phyloP scores from a whole-genome alignment of 2,797 vertebrate species.

The Tangara arthus region DNA sequence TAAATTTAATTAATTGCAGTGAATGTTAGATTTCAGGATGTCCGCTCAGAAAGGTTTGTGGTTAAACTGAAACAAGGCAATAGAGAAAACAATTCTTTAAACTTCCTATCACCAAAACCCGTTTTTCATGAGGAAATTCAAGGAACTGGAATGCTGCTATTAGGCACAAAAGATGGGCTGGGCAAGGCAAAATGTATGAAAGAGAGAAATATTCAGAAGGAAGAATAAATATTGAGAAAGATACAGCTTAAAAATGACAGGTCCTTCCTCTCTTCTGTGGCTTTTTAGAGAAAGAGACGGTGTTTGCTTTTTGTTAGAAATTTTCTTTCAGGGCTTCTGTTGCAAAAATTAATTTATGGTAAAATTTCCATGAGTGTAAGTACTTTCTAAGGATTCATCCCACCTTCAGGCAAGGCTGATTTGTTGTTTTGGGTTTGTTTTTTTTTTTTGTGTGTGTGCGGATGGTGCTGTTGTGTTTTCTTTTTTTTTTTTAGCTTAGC shows the following conservation, averaged over 20 bases:
- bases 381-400: background rate
- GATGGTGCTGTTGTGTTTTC: background rate
- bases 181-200: background rate
- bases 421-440: background rate
- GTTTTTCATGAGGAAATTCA: background rate
- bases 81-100: background rate
- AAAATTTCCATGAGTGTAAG: background rate
- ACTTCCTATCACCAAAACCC: fast-evolving
- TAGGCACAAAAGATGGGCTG: background rate
- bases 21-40: background rate
- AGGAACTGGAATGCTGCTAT: background rate
- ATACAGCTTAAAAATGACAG: background rate
- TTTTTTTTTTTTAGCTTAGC: background rate
- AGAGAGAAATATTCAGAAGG: background rate
- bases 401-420: background rate
- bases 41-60: background rate
- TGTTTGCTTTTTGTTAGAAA: background rate
- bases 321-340: background rate
- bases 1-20: background rate
- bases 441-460: background rate
- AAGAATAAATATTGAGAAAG: background rate
- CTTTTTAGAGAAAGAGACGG: background rate
- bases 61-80: background rate
- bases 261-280: background rate
- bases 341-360: background rate